phyloP scores from a whole-genome alignment of 1,140 invertebrate species.

The Bombyx mandarina region DNA sequence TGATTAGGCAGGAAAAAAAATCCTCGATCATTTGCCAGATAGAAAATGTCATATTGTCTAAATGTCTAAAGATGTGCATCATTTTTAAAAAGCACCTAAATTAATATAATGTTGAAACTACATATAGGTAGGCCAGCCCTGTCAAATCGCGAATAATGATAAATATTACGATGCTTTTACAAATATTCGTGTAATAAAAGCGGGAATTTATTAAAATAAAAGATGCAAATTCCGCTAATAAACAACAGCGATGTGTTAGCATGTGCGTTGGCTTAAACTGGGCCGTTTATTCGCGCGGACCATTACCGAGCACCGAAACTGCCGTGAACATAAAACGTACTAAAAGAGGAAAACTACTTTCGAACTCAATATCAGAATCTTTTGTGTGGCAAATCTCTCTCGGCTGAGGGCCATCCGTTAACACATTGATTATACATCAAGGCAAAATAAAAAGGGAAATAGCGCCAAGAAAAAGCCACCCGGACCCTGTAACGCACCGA shows the following conservation, averaged over 20 bases:
- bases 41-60: too few relatives aligned
- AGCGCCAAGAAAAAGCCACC: conserved; percentile 47
- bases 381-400: conserved; percentile 66
- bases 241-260: conserved; percentile 26
- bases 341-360: conserved; percentile 61
- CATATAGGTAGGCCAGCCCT: too few relatives aligned
- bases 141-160: too few relatives aligned
- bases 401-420: conserved; percentile 60
- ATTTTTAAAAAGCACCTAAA: too few relatives aligned
- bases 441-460: conserved; percentile 66
- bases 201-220: conserved; percentile 14
- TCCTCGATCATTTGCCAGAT: too few relatives aligned
- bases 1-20: too few relatives aligned
- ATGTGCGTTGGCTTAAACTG: conserved; percentile 30
- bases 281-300: conserved; percentile 50
- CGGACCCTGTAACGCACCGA: conserved; percentile 43
- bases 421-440: conserved; percentile 70
- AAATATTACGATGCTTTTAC: too few relatives aligned
- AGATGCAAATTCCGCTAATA: conserved; percentile 17
- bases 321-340: conserved; percentile 65
- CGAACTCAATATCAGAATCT: conserved; percentile 67
- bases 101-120: too few relatives aligned
- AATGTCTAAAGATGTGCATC: too few relatives aligned
- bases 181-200: too few relatives aligned
- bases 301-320: conserved; percentile 56